Evolutionary conservation across 2,888 invertebrate genomes (phyloP), one percentile per base, ranked within the genome.

Genomic region (Pardosa pseudoannulata): DNA sequence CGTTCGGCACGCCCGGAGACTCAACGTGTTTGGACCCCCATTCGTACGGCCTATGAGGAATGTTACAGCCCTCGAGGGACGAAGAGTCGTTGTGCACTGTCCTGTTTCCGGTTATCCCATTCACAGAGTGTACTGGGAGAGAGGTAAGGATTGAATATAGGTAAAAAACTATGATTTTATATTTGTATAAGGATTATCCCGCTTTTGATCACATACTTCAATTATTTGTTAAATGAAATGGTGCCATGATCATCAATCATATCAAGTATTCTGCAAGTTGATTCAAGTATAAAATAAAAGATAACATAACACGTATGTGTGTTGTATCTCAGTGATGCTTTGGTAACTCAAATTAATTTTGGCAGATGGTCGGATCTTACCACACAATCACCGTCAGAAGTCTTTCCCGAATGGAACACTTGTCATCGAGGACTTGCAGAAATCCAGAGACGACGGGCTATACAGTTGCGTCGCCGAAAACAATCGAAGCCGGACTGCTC

Each of bases 1-100:
- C n/a, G n/a, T n/a, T n/a, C n/a, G n/a, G n/a, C 89, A 89, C 32
- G 68, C 76, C 16, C 88, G 75, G 0, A 88, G 88, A 31, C 80
- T 89, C n/a, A 89, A 88, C 28, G 88, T 89, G 3, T 79, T 83
- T 87, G 97, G 97, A 31, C 93, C 96, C 88, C 97, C 97, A 0
- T 96, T 96, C 92, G 96, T 97, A 78, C 94, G 96, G 29, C 94
- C 95, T 83, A 97, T 97, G 97, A 96, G 96, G 91, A 96, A 97
- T 92, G 96, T 96, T 90, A 96, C 96, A 39, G 97, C 97, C 89
- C 97, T 97, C 36, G 97, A 97, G 81, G 97, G 97, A 74, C 96
- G 97, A 91, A 96, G 95, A 23, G 93, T 98, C 88, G 94, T 96
- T 89, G 96, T 97, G 0, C 96, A 96, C 90, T 92, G 92, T 88